phyloP scores from a whole-genome alignment of 2,797 vertebrate genomes.

The Serranus cabrilla region DNA sequence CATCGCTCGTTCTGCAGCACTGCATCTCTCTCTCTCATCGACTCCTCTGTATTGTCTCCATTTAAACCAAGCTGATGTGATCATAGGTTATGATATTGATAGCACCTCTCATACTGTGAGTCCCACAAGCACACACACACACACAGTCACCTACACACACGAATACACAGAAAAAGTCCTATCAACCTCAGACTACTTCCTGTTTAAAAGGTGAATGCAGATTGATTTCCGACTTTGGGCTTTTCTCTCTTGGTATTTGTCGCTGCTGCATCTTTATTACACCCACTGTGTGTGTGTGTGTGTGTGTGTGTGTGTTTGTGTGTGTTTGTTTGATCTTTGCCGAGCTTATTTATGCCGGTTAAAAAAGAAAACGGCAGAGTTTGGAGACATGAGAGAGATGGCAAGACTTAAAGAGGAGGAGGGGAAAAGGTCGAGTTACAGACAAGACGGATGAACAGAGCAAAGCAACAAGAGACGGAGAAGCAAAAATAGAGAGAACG shows the following conservation, averaged over 20 bases:
- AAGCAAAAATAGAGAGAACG: slow-evolving; percentile 49
- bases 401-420: slow-evolving; percentile 13
- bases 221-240: slow-evolving; percentile 20
- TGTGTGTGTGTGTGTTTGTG: slow-evolving; percentile 20
- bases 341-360: slow-evolving; percentile 5
- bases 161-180: not conserved
- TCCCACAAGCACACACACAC: not conserved
- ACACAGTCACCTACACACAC: not conserved
- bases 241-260: slow-evolving; percentile 4
- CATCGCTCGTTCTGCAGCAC: not conserved
- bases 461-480: slow-evolving; percentile 14
- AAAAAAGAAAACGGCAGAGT: slow-evolving; percentile 12
- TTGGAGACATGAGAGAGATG: slow-evolving; percentile 34
- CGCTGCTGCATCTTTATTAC: slow-evolving; percentile 2
- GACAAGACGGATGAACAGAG: slow-evolving; percentile 42
- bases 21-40: not conserved
- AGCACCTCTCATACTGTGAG: slow-evolving; percentile 4
- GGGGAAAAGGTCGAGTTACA: slow-evolving; percentile 36
- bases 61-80: slow-evolving; percentile 44
- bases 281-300: not conserved
- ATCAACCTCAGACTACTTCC: not conserved
- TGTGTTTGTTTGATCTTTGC: slow-evolving; percentile 37
- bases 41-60: slow-evolving; percentile 18
- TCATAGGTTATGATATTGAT: slow-evolving; percentile 27
- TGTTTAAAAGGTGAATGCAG: slow-evolving; percentile 22